These are phyloP conservation scores for Artibeus jamaicensis DNA, from an alignment of 2,797 vertebrate species.

Conservation along the genomic window DNA sequence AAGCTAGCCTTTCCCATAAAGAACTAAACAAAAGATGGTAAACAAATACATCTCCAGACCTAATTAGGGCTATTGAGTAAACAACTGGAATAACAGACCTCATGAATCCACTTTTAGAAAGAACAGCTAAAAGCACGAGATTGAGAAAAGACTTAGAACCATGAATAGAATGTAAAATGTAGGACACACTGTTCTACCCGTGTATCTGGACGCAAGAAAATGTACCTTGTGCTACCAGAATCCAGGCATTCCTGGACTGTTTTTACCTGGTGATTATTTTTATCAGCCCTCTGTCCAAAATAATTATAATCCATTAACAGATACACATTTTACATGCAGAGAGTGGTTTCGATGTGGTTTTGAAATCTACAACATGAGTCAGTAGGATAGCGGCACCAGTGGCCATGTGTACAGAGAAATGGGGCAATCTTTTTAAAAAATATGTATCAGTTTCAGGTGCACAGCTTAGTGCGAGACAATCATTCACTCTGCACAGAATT, in stretches of 20 bases:
- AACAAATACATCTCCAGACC: conserved; percentile 49
- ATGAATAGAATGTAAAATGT: not conserved
- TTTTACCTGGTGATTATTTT: not conserved
- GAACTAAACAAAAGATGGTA: conserved; percentile 44
- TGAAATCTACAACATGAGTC: conserved; percentile 7
- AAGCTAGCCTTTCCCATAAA: conserved; percentile 36
- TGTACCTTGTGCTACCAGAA: not conserved
- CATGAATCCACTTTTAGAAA: not conserved
- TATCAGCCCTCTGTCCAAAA: not conserved
- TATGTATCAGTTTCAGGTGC: not conserved
- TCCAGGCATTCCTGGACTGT: not conserved
- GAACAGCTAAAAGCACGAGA: not conserved
- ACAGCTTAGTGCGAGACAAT: not conserved
- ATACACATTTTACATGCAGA: conserved; percentile 8
- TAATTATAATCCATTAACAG: conserved; percentile 34
- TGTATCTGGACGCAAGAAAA: not conserved
- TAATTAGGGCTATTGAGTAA: conserved; percentile 48
- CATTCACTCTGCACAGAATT: not conserved
- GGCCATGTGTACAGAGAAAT: not conserved
- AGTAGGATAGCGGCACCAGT: not conserved
- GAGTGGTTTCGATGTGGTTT: conserved; percentile 26
- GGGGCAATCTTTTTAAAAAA: not conserved
- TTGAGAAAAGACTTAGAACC: not conserved
- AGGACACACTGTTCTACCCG: not conserved
- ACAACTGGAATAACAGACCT: not conserved